Base-by-base conservation (phyloP, 64 coral and sea anemone species). In the Montipora sp. region DNA sequence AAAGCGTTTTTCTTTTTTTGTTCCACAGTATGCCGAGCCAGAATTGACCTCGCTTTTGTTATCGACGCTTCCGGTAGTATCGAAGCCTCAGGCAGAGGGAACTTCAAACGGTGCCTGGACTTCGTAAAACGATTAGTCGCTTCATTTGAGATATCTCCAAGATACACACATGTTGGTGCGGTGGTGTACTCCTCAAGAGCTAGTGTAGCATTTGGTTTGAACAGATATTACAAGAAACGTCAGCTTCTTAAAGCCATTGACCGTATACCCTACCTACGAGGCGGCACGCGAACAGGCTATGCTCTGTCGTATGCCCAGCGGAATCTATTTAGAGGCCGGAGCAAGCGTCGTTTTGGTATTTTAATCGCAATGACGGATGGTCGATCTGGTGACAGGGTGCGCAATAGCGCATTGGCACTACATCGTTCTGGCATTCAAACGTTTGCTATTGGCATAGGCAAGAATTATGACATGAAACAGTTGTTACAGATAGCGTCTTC, bases 351-450 rank as follows among this genome's bases (percentile, higher is more conserved):
- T 22, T 79, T 68, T 61, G 18, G 3, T 7, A 59, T 87, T 36
- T 87, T 93, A n/a, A 73, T 93, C 57, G 83, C 86, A 47, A 73
- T 93, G 91, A 93, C 91, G 69, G 91, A 93, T 12, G 91, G 91
- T 9, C 78, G 55, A 79, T 77, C 91, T 5, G 21, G 60, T 46
- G 82, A 87, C 72, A 53, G 75, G 19, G 91, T 93, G 48, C 47
- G 45, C 2, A 43, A 45, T 53, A 65, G 24, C 10, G 83, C 91
- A 24, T 10, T 13, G 18, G 91, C 91, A 45, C 75, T 93, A 67
- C 75, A 80, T 61, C 75, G 53, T n/a, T 24, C 83, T 43, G 83
- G 83, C 44, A 87, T 93, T 2, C 72, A 63, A 3, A 46, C 70
- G 4, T 72, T 93, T 93, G 91, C 83, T n/a, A 24, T 93, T 45